phyloP scores from a whole-genome alignment of 2,113 vertebrate genomes.

The Protobothrops mucrosquamatus region DNA sequence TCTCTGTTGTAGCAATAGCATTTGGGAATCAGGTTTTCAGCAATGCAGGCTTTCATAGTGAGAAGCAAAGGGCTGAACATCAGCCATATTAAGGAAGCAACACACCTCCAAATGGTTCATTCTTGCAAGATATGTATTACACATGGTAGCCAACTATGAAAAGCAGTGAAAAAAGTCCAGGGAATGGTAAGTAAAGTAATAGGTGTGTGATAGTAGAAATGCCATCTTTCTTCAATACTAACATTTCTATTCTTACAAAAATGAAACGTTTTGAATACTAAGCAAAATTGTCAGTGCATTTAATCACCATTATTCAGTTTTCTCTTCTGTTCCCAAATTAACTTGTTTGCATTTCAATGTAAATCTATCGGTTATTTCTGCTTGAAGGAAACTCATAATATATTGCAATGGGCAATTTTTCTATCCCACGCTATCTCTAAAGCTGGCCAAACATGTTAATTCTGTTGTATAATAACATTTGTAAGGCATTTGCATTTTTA shows the following conservation, averaged over 20 bases:
- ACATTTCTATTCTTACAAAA: slow-evolving; percentile 22
- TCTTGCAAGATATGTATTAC: neutral
- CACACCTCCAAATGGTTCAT: slow-evolving; percentile 25
- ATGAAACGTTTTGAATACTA: slow-evolving; percentile 27
- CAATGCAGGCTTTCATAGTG: neutral
- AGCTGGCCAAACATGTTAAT: slow-evolving; percentile 40
- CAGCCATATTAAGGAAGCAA: slow-evolving; percentile 38
- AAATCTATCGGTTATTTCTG: slow-evolving; percentile 52
- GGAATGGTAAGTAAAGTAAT: neutral
- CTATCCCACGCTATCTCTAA: slow-evolving; percentile 46
- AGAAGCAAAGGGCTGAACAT: slow-evolving; percentile 44
- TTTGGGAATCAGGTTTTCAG: slow-evolving; percentile 33
- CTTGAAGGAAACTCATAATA: slow-evolving; percentile 39
- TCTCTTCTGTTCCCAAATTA: slow-evolving; percentile 50
- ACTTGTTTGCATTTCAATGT: slow-evolving; percentile 55
- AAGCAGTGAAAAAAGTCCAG: neutral
- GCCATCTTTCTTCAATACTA: neutral
- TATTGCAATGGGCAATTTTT: slow-evolving; percentile 46
- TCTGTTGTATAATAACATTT: slow-evolving; percentile 31
- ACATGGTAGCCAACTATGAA: slow-evolving; percentile 25
- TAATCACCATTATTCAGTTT: slow-evolving; percentile 45
- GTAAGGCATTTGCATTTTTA: slow-evolving; percentile 21
- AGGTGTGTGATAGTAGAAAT: slow-evolving; percentile 13
- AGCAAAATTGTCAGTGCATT: slow-evolving; percentile 47
- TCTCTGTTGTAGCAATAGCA: slow-evolving; percentile 17